These are phyloP conservation scores for Pipistrellus kuhlii DNA, from an alignment of 2,797 vertebrate species.

Conservation along the genomic window DNA sequence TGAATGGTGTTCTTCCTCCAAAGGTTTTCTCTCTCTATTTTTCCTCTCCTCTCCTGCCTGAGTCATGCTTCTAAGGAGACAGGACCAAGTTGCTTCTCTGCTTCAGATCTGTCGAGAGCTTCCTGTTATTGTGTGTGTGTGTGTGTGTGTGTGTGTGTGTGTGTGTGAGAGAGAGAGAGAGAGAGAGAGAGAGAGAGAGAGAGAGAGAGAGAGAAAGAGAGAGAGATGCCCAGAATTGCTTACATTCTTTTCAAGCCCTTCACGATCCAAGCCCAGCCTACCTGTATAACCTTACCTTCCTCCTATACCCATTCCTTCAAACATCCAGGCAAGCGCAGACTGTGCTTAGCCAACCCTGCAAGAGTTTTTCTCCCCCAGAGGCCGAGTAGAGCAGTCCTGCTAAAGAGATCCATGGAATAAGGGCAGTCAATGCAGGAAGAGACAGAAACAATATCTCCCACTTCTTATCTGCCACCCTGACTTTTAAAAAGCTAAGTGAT, in stretches of 20 bases:
- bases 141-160: background rate
- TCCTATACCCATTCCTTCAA: background rate
- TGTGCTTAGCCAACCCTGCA: constrained; percentile 94
- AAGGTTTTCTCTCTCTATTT: background rate
- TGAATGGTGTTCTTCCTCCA: background rate
- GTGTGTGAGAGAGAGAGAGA: background rate
- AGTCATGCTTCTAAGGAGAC: background rate
- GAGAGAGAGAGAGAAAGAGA: background rate
- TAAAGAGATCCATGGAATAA: constrained; percentile 92
- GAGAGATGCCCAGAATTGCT: background rate
- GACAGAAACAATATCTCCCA: constrained; percentile 86
- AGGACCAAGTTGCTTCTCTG: background rate
- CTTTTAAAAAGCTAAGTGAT: background rate
- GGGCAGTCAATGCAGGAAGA: constrained; percentile 92
- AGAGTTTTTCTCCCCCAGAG: constrained; percentile 92
- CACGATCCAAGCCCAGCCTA: background rate
- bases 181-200: background rate
- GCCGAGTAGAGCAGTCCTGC: constrained; percentile 93
- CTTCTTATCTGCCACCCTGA: background rate
- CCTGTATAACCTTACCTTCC: background rate
- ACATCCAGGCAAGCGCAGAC: constrained; percentile 86
- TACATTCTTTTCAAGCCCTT: background rate
- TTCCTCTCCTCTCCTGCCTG: background rate
- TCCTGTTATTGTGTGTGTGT: background rate
- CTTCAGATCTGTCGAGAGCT: background rate